phyloP scores from a whole-genome alignment of 2,113 vertebrate species.

The Daphoenositta chrysoptera region DNA sequence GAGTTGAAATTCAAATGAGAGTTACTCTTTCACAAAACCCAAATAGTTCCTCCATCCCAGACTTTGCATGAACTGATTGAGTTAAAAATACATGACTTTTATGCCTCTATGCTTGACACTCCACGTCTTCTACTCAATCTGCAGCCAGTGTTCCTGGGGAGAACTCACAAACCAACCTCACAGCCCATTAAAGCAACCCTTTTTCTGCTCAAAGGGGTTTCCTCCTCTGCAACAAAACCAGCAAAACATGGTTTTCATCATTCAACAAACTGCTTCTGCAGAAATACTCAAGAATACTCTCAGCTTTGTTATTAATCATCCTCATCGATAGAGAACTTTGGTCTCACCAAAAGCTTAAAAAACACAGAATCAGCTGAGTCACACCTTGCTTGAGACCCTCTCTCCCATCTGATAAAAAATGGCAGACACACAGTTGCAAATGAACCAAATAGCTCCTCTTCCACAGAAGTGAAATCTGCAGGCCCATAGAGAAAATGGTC shows the following conservation, averaged over 20 bases:
- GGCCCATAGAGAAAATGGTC: not conserved
- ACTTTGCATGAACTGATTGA: not conserved
- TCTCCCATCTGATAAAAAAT: not conserved
- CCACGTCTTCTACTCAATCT: not conserved
- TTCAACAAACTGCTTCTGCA: not conserved
- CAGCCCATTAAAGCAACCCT: rapidly evolving
- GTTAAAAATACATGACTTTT: not conserved
- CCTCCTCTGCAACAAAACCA: not conserved
- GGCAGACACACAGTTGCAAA: not conserved
- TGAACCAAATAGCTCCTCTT: not conserved
- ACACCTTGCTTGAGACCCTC: not conserved
- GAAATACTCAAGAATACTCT: not conserved
- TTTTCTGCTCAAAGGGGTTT: not conserved
- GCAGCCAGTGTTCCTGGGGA: not conserved
- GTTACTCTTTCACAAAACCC: not conserved
- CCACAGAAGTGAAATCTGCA: not conserved
- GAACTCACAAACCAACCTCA: not conserved
- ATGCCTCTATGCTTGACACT: not conserved
- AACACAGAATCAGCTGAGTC: not conserved
- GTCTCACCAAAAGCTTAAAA: not conserved
- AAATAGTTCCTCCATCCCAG: not conserved
- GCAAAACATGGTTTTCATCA: not conserved
- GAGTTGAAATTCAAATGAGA: not conserved
- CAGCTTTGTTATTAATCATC: not conserved
- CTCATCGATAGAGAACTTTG: not conserved